These are phyloP conservation scores for Spinibarbus caldwelli DNA, from an alignment of 2,797 vertebrate species.

Conservation along the genomic window DNA sequence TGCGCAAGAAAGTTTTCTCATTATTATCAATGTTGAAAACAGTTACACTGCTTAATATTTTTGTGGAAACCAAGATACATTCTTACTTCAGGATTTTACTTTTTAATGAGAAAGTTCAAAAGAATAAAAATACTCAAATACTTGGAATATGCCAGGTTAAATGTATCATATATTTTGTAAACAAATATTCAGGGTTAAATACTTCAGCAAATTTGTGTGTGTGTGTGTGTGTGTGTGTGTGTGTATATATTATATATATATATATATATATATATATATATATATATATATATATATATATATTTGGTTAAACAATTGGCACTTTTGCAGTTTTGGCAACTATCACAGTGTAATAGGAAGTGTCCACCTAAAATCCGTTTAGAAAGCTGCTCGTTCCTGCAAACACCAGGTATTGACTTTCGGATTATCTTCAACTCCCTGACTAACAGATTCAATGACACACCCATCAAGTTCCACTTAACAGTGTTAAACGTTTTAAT, in stretches of 20 bases:
- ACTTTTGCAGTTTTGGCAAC: too few relatives aligned
- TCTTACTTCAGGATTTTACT: background rate
- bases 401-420: constrained; percentile 24
- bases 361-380: background rate
- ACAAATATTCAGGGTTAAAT: too few relatives aligned
- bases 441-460: constrained; percentile 1
- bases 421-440: constrained; percentile 3
- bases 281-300: too few relatives aligned
- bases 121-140: background rate
- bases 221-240: too few relatives aligned
- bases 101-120: background rate
- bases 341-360: background rate
- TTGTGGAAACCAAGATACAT: background rate
- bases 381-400: background rate
- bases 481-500: background rate
- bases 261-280: too few relatives aligned
- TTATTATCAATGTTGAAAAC: too few relatives aligned
- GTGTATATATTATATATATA: too few relatives aligned
- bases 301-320: too few relatives aligned
- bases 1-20: background rate
- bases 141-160: background rate
- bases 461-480: background rate
- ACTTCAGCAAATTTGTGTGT: too few relatives aligned
- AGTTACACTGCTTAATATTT: background rate
- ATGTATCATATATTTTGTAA: too few relatives aligned